Base-by-base conservation (phyloP, 2,113 vertebrate genomes). In the Octodon degus region DNA sequence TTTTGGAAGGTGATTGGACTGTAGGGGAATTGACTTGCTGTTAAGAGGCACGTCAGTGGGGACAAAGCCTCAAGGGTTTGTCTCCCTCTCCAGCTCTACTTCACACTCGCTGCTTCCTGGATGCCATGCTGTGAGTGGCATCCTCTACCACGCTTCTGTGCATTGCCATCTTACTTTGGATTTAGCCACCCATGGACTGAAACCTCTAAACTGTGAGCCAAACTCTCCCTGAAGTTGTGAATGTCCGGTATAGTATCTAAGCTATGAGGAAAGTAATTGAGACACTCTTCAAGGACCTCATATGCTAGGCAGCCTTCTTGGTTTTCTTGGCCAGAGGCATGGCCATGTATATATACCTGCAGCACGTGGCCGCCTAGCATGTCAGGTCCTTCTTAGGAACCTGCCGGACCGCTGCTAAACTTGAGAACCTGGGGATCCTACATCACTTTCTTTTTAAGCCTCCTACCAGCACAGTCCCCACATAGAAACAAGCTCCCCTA, bases 301-400 rank as follows among this genome's bases (percentile, higher is more conserved):
- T 13, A 53, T 53, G 50, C 50, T 53, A 53, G 50, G 50, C 53
- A 55, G 53, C 53, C 53, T 13, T 63, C 17, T 0, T 5, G 65
- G 22, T 62, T 4, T 0, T 34, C 14, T 40, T 86, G 67, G 60
- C 60, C 37, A 25, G 40, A 68, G 19, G 40, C 7, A 30, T 0
- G 4, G 47, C 10, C 3, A 0, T 20, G 0, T 40, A 32, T 60
- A 80, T 27, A 32, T 0, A 60, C 0, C 6, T 27, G 6, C 43
- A 70, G 63, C 67, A 82, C 10, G 32, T 27, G 16, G 34, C 17
- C 20, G 16, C 4, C 86, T 37, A 30, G 11, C 62, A 55, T 1
- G 1, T 43, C 53, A 47, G 40, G 13, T 40, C 67, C 67, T 65
- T 68, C 24, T 27, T 37, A 25, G 79, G 40, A 32, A 68, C 72